Evolutionary conservation across 92 coral and sea anemone species (phyloP).

Genomic region (Phymanthus crucifer): DNA sequence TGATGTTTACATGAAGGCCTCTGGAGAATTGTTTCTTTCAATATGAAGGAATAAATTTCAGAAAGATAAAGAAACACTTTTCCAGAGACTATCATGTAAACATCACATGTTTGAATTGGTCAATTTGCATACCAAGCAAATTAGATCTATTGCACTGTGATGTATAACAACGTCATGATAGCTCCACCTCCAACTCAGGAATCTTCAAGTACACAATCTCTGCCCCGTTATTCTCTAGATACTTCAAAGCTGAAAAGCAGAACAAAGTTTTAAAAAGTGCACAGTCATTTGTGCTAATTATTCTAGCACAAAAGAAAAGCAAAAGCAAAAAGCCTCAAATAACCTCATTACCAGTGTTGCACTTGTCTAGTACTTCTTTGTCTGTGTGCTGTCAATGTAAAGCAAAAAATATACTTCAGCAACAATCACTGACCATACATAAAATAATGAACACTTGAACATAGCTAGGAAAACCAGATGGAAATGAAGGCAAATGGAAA

Average conservation of each 20-base stretch:
- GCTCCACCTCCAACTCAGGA: conserved; percentile 11
- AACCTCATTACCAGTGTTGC: not conserved
- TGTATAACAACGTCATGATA: too few species aligned
- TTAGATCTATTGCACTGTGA: conserved; percentile 59
- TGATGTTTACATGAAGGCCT: too few species aligned
- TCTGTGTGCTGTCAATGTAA: not conserved
- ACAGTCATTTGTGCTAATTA: too few species aligned
- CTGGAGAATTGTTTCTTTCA: too few species aligned
- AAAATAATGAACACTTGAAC: too few species aligned
- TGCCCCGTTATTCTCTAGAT: conserved; percentile 4
- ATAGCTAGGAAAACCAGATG: not conserved
- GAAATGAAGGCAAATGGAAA: not conserved
- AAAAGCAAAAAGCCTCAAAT: too few species aligned
- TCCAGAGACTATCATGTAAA: too few species aligned
- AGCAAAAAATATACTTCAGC: not conserved
- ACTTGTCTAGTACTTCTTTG: not conserved
- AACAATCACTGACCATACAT: not conserved
- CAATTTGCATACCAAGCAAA: too few species aligned
- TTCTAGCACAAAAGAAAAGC: too few species aligned
- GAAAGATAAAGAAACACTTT: too few species aligned
- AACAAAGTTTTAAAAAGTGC: not conserved
- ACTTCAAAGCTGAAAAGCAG: not conserved
- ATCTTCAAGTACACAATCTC: not conserved
- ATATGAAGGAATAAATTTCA: too few species aligned
- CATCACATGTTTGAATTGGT: too few species aligned